Conservation (phyloP, 2,797 vertebrate species). For the Numenius phaeopus region DNA sequence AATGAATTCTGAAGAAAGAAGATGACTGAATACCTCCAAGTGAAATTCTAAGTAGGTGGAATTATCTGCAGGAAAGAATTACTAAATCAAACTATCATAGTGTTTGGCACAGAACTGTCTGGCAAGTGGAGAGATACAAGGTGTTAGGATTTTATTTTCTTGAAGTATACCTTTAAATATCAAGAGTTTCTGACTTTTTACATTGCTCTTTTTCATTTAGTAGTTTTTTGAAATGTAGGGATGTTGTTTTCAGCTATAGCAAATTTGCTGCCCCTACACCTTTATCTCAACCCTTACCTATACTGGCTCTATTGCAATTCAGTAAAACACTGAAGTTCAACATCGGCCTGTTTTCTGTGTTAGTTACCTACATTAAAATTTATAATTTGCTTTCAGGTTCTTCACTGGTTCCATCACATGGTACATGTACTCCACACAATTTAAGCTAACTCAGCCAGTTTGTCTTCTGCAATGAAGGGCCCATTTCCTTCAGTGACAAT, state of each 20-base stretch:
- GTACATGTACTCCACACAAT: slow-evolving; percentile 24
- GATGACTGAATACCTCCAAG: neutral
- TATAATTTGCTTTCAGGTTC: slow-evolving; percentile 27
- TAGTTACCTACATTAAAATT: neutral
- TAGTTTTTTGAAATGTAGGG: neutral
- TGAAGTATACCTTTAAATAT: neutral
- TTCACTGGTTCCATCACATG: slow-evolving; percentile 26
- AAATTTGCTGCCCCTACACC: neutral
- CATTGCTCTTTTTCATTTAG: neutral
- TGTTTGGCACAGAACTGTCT: neutral
- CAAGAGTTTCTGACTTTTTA: neutral
- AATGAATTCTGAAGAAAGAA: slow-evolving; percentile 17
- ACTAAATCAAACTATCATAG: neutral
- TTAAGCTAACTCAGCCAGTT: slow-evolving; percentile 50
- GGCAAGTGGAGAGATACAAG: neutral
- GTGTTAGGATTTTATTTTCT: neutral
- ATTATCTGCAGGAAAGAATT: neutral
- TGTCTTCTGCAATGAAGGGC: slow-evolving; percentile 22
- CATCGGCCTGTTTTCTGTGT: neutral
- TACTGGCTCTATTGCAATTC: neutral
- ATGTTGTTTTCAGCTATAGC: neutral
- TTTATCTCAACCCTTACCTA: neutral
- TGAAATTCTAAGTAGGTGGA: slow-evolving; percentile 1
- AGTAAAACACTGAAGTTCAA: neutral
- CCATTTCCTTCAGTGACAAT: slow-evolving; percentile 64